Conservation (phyloP, 2,888 invertebrate genomes). For the Romanomermis culicivorax region DNA sequence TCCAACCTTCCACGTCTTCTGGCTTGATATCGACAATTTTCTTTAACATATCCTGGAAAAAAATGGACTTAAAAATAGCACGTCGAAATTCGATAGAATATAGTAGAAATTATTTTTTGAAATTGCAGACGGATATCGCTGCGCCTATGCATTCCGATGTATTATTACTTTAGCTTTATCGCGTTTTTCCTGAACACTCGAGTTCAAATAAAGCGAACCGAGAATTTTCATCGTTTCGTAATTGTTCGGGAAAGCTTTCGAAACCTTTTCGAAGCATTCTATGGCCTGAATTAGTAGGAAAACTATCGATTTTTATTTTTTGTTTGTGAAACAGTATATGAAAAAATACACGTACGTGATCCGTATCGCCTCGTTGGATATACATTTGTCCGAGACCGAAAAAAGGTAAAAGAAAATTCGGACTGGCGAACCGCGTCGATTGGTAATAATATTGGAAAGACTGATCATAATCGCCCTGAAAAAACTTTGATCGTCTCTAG, state of each 20-base stretch:
- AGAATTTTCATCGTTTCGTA: slow-evolving; percentile 99
- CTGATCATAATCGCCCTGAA: slow-evolving; percentile 64
- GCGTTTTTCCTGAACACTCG: slow-evolving; percentile 33
- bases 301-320: neutral
- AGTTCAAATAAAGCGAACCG: slow-evolving; percentile 69
- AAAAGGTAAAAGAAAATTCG: slow-evolving; percentile 81
- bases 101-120: no score
- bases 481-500: no score
- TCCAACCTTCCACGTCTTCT: slow-evolving; percentile 97
- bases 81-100: neutral
- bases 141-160: no score
- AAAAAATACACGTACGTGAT: slow-evolving; percentile 42
- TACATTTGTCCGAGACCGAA: slow-evolving; percentile 99
- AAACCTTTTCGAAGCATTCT: slow-evolving; percentile 90
- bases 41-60: slow-evolving; percentile 53
- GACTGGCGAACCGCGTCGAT: slow-evolving; percentile 75
- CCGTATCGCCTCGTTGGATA: slow-evolving; percentile 79
- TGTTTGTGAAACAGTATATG: no score
- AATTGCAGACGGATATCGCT: no score
- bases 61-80: neutral
- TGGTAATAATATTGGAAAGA: slow-evolving; percentile 98
- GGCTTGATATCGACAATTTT: slow-evolving; percentile 85
- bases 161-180: slow-evolving; percentile 64
- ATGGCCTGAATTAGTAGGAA: slow-evolving; percentile 47
- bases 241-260: slow-evolving; percentile 88